Base-by-base conservation (phyloP, 2,113 vertebrate genomes). In the Nerophis ophidion region DNA sequence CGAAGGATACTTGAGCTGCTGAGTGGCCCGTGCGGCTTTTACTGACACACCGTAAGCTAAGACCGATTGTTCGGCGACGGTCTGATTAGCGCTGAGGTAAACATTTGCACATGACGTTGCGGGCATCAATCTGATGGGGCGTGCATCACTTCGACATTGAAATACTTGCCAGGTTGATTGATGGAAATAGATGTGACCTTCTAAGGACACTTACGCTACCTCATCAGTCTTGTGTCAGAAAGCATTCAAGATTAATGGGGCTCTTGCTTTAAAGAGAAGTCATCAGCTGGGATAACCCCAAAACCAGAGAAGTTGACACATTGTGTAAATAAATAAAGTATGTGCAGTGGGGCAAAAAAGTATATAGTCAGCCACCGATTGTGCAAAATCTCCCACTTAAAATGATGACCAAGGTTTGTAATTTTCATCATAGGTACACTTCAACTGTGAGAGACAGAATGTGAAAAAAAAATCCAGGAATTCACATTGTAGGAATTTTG, bases 1-100 rank as follows among this genome's bases (percentile, higher is more conserved):
- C 44, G 73, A 67, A 72, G 74, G 76, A 75, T 70, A 82, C 74
- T 47, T 78, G 79, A 85, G 74, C 74, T 69, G 72, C 80, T 59
- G 71, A 75, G 62, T 68, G 33, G 70, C 77, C 76, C 53, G 63
- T 42, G 52, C 61, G 52, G 60, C 69, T 78, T 78, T 26, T 68
- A 70, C 70, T 68, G 66, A 76, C 72, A 60, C 61, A 52, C 59
- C 64, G 64, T 65, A 70, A 76, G 66, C 52, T 46, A 64, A 80
- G 65, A 61, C 50, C 11, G 45, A 72, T 70, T 66, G 68, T 71
- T 61, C 26, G 48, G 64, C 71, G 75, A 64, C 72, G 66, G 44
- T 11, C 55, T 65, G 68, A 76, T 69, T 45, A 51, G 56, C 56
- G 45, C 65, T 57, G 44, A 71, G 51, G 60, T 74, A 70, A 71